Evolutionary conservation across 2,113 vertebrate genomes (phyloP).

Genomic region (Alethe castanea): DNA sequence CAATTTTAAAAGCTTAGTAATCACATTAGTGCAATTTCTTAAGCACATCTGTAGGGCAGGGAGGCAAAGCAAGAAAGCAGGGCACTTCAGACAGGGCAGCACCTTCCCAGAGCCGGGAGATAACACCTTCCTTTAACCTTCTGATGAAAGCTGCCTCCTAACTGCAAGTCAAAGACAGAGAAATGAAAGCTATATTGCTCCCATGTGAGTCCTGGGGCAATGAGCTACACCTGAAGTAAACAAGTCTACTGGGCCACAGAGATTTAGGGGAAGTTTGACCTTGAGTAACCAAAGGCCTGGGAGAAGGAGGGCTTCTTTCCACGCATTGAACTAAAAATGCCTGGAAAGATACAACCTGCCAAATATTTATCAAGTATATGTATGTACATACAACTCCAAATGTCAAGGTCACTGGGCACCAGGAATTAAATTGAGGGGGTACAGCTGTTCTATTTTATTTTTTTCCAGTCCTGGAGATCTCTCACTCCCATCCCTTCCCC

Average conservation of each 20-base stretch:
- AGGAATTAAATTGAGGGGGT: neutral
- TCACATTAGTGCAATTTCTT: neutral
- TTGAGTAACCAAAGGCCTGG: neutral
- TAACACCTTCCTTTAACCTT: neutral
- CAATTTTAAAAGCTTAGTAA: neutral
- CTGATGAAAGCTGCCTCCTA: neutral
- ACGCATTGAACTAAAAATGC: neutral
- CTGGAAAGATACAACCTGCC: neutral
- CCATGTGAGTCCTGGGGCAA: neutral
- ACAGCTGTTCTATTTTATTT: neutral
- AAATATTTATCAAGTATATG: neutral
- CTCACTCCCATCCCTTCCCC: neutral
- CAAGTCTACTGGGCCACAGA: neutral
- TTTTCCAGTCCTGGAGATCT: neutral
- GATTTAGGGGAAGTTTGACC: neutral
- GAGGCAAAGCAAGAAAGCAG: neutral
- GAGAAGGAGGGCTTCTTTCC: neutral
- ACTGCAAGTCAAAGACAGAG: neutral
- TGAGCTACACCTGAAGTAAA: neutral
- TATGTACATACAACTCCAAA: neutral
- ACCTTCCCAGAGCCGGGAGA: neutral
- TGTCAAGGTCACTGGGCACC: accelerated
- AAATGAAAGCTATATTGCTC: neutral
- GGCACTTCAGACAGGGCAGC: neutral
- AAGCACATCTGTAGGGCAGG: neutral